Base-by-base conservation (phyloP, 2,797 vertebrate species). In the Enteromius argenteus region DNA sequence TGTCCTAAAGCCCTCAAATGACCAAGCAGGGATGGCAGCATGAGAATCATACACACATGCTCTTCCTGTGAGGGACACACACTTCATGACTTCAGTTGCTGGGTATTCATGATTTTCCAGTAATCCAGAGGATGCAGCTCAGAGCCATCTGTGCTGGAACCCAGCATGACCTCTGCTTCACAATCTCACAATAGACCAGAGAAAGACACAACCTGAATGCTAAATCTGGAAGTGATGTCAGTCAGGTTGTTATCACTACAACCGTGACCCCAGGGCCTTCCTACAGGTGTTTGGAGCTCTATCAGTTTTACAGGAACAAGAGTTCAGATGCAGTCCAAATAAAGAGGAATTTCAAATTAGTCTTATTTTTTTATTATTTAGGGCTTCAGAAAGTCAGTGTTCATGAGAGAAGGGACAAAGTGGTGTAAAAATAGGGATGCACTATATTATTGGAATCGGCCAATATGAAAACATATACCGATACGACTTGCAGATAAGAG, bases 141-240 rank as follows among this genome's bases (percentile, higher is more conserved):
- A 42, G 77, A 80, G 42, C 30, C 85, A 83, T 85, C 83, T 88
- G 87, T 37, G 51, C 42, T 83, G 67, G 67, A 83, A 88, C 81
- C 73, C 27, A 78, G n/a, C 30, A 6, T 85, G 80, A 83, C 84
- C 84, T 81, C 32, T 35, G 30, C 62, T 67, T 85, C 66, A 62
- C 39, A 37, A 68, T 56, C 46, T 42, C 30, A 72, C 46, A 49
- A 42, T 42, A 79, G 64, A 81, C 5, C 51, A 56, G 35, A 37
- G 42, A 56, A 46, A 67, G 79, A 13, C 51, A 56, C 4, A 62
- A 69, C 68, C 32, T 72, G 49, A 19, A 44, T 9, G 68, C 62
- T 80, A 88, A 85, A 85, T 81, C 68, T 81, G 77, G 32, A 81
- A 32, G 30, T 74, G 62, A 86, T 69, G 81, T 76, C 77, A 76